These are phyloP conservation scores for Entomyzon cyanotis DNA, from an alignment of 2,113 vertebrate species.

Conservation along the genomic window DNA sequence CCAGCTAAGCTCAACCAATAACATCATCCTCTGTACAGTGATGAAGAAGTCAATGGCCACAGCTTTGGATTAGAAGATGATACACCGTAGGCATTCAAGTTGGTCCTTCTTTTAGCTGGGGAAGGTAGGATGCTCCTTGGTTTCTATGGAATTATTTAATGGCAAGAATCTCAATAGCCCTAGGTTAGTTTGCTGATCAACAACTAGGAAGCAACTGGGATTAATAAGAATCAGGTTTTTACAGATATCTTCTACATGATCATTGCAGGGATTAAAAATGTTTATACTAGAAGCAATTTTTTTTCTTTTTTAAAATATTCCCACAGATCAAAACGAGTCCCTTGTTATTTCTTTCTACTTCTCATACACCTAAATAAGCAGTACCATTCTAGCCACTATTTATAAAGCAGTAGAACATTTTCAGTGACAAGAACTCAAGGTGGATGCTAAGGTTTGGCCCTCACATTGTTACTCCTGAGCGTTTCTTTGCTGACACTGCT, in stretches of 20 bases:
- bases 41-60: accelerated
- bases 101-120: neutral
- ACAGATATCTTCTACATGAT: neutral
- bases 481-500: neutral
- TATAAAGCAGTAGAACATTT: neutral
- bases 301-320: neutral
- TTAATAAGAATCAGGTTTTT: neutral
- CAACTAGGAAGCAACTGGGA: neutral
- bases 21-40: neutral
- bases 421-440: neutral
- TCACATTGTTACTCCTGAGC: neutral
- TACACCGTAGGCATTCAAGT: neutral
- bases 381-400: neutral
- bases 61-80: neutral
- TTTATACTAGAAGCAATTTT: neutral
- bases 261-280: neutral
- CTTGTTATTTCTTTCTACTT: neutral
- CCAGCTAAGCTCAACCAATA: neutral
- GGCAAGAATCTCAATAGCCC: neutral
- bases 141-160: neutral
- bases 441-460: neutral
- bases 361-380: neutral
- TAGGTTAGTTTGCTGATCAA: neutral
- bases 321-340: neutral
- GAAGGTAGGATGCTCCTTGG: neutral